Evolutionary conservation across 2,888 invertebrate genomes (phyloP), one percentile per base, ranked within the genome.

Genomic region (Tipula vernalis): DNA sequence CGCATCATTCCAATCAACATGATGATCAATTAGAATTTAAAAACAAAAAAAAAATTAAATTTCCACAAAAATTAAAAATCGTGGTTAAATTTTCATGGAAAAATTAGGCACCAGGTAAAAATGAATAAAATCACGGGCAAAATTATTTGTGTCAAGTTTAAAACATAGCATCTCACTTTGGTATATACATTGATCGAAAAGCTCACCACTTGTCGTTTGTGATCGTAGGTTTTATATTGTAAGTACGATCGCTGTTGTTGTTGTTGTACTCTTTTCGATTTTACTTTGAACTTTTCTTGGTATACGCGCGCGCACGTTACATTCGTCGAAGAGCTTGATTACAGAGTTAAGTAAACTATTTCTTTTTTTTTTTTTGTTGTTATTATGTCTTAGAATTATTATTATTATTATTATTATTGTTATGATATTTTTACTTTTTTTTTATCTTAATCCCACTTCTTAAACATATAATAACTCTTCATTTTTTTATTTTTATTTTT

Each of bases 1-100:
- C 41, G 15, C 84, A 84, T 39, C 84, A 84, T 84, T 84, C 36
- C 41, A n/a, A 84, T 84, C 84, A 84, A 39, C 84, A 84, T 84
- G n/a, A 84, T 39, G 41, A 71, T 71, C 51, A 15, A 51, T 51
- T 15, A 15, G 15, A 51, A 51, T 39, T 39, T 39, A 6, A 0
- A 39, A 51, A 28, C 28, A 28, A 28, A 28, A 28, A 28, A 28
- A 28, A 28, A 28, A 28, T 28, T 28, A 28, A 28, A 28, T 51
- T 51, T 51, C n/a, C 51, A 15, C 71, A 71, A 28, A 28, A 71
- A 71, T n/a, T 57, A 28, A 71, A 71, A 28, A 18, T 71, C 10
- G 18, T 28, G 71, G 71, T 28, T 71, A 71, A 71, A 71, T 71
- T 71, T 71, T 3, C 28, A 28, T 28, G 28, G 28, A 71, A 71